Evolutionary conservation across 2,888 invertebrate genomes (phyloP).

Genomic region (Leptura quadrifasciata): DNA sequence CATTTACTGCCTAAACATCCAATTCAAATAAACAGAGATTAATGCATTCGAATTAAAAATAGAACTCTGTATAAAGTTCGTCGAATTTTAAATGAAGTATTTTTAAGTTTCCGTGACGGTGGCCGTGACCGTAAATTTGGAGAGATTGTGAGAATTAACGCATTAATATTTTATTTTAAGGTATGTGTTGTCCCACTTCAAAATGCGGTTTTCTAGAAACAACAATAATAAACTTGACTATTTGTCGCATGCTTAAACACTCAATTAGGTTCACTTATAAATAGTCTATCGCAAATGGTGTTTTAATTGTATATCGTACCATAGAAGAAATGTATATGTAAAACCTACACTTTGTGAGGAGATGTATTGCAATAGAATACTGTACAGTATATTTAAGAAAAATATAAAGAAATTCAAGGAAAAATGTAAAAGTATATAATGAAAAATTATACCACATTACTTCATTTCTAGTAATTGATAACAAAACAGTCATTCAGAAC

Average conservation of each 20-base stretch:
- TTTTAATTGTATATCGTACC: not conserved
- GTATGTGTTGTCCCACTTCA: not conserved
- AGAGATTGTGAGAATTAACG: not conserved
- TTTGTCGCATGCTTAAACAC: not conserved
- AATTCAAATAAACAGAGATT: constrained; percentile 1
- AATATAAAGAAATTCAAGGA: no score
- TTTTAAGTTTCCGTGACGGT: not conserved
- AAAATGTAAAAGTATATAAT: no score
- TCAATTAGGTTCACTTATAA: not conserved
- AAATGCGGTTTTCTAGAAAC: not conserved
- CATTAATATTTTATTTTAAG: constrained; percentile 3
- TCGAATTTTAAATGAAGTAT: not conserved
- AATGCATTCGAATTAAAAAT: not conserved
- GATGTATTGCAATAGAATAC: no score
- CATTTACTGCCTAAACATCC: not conserved
- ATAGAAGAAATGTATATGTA: no score
- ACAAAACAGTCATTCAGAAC: no score
- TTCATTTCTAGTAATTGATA: no score
- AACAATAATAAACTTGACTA: not conserved
- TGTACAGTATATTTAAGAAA: no score
- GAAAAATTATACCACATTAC: no score
- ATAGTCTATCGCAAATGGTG: not conserved
- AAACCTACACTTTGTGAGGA: no score
- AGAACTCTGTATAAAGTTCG: not conserved
- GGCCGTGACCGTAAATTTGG: not conserved